Evolutionary conservation across 2,113 vertebrate species (phyloP), one percentile per base, ranked within the genome.

Genomic region (Lepus timidus): DNA sequence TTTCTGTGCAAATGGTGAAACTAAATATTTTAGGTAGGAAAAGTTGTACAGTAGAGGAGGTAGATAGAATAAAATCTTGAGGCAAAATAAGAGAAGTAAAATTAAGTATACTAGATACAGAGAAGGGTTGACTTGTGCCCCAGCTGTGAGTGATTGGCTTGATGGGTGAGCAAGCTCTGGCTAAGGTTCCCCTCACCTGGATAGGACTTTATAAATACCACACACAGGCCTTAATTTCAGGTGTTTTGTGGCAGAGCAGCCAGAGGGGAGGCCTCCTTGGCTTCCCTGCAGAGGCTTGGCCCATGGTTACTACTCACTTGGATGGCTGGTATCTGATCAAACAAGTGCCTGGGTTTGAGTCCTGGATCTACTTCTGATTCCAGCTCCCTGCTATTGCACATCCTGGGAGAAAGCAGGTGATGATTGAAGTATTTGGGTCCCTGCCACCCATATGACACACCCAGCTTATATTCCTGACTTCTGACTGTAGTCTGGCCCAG

Each of bases 201-300:
- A 4, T 4, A 49, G 33, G 6, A 25, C 62, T 73, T 85, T 62
- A 36, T 52, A 36, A 39, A 61, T 9, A 55, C 11, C 0, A 1
- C 13, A 14, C 12, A 1, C 2, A 23, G 22, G 3, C 5, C 55
- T 14, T 14, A 31, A 11, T 16, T 12, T 12, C 65, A 23, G 7
- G 23, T 86, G 6, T 51, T 22, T 6, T 36, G 4, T 67, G 55
- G 12, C 20, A 61, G n/a, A 78, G 78, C 2, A 6, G 36, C n/a
- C n/a, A 61, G 25, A 2, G 2, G 0, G 0, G 0, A 19, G 22
- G 2, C 10, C 16, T 29, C 4, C 13, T 80, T 16, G 13, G 9
- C 36, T 86, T 10, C 51, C 44, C 44, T 44, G 6, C 44, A 44
- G 44, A 44, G 44, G 44, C 44, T 44, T 44, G 44, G 44, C 44